A percentile compares a stretch with the other conserved stretches of the same genome.
These are phyloP conservation scores for Zhuqinia jingwanae DNA, from an alignment of 2,888 invertebrate genomes.

Conservation along the genomic window DNA sequence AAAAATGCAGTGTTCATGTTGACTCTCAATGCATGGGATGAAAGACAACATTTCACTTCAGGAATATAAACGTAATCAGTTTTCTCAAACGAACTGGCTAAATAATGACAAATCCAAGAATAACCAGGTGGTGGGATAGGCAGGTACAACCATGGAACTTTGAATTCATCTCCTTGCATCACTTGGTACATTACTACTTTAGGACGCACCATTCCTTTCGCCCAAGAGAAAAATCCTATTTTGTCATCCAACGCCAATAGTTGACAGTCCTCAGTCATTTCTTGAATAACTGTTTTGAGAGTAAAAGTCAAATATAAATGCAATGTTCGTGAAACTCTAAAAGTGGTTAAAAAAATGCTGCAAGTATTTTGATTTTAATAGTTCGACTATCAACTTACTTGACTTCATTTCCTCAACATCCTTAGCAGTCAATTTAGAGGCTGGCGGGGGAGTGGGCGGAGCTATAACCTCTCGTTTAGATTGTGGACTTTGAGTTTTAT, in stretches of 20 bases:
- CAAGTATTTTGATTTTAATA: too few species aligned
- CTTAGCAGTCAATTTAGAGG: slow-evolving; percentile 44
- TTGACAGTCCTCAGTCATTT: slow-evolving; percentile 70
- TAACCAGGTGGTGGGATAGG: slow-evolving; percentile 69
- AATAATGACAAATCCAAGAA: slow-evolving; percentile 69
- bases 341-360: too few species aligned
- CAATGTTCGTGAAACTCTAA: too few species aligned
- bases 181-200: slow-evolving; percentile 68
- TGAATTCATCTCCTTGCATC: slow-evolving; percentile 51
- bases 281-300: slow-evolving; percentile 69
- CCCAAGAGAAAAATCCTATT: slow-evolving; percentile 70
- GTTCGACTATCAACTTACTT: too few species aligned
- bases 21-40: slow-evolving; percentile 57
- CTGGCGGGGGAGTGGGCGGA: neutral
- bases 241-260: slow-evolving; percentile 55
- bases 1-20: slow-evolving; percentile 62
- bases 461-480: slow-evolving; percentile 10
- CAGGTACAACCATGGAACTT: slow-evolving; percentile 71
- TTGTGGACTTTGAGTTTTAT: slow-evolving; percentile 5
- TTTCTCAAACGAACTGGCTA: slow-evolving; percentile 49
- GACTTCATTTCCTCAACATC: slow-evolving; percentile 67
- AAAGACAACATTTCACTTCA: slow-evolving; percentile 67
- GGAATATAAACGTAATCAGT: slow-evolving; percentile 66
- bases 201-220: slow-evolving; percentile 43
- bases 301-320: too few species aligned